phyloP scores from a whole-genome alignment of 2,113 vertebrate genomes.

The Anhinga anhinga region DNA sequence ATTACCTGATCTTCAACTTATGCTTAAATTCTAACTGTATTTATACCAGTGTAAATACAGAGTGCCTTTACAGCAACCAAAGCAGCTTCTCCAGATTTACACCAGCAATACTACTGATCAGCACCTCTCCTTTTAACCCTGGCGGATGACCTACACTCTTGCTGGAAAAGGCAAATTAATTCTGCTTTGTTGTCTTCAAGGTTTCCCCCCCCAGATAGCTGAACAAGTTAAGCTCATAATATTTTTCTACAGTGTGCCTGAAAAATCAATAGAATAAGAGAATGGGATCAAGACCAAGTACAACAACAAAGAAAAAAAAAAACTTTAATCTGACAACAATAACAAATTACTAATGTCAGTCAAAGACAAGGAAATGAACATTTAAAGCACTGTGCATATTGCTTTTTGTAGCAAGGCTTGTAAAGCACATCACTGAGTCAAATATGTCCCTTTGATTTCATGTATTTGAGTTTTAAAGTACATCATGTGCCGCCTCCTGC shows the following conservation, averaged over 20 bases:
- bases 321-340: not conserved
- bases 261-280: conserved; percentile 39
- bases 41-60: not conserved
- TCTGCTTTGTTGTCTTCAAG: not conserved
- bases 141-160: not conserved
- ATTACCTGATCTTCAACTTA: not conserved
- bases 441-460: not conserved
- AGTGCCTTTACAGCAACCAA: not conserved
- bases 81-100: not conserved
- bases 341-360: not conserved
- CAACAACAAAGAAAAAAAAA: not conserved
- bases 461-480: not conserved
- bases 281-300: conserved; percentile 3
- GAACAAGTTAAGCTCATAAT: conserved; percentile 2
- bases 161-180: not conserved
- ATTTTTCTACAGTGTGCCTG: conserved; percentile 2
- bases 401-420: not conserved
- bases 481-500: not conserved
- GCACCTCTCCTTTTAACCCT: not conserved
- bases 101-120: not conserved
- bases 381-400: not conserved
- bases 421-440: not conserved
- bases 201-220: not conserved
- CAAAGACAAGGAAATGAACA: not conserved
- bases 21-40: not conserved